Percentiles rank a stretch among this genome's conserved stretches.
Evolutionary conservation across 2,113 vertebrate genomes (phyloP).

Genomic region (Todiramphus saurophagus): DNA sequence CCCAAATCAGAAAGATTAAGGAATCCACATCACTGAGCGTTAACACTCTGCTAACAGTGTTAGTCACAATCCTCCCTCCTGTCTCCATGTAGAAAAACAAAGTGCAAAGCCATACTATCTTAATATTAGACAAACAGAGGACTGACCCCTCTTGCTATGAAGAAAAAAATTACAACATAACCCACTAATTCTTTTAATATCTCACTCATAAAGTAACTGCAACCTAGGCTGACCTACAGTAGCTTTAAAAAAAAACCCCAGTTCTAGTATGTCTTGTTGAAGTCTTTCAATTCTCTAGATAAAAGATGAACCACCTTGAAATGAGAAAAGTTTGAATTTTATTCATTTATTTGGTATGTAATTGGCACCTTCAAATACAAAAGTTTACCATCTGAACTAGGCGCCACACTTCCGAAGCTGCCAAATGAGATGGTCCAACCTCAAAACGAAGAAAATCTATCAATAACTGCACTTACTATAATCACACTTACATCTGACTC

Average conservation of each 20-base stretch:
- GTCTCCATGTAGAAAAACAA: not conserved
- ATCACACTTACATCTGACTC: not conserved
- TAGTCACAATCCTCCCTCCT: not conserved
- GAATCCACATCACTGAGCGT: not conserved
- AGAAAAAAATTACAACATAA: not conserved
- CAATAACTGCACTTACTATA: not conserved
- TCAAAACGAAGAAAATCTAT: constrained; percentile 17
- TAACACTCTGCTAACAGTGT: not conserved
- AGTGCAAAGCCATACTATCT: not conserved
- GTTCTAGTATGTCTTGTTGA: not conserved
- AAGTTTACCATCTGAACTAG: not conserved
- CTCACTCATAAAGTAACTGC: not conserved
- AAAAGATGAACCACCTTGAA: not conserved
- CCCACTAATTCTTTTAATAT: not conserved
- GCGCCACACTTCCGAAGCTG: not conserved
- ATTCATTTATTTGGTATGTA: not conserved
- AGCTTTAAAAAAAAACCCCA: not conserved
- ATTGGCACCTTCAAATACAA: not conserved
- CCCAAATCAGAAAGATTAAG: not conserved
- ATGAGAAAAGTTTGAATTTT: not conserved
- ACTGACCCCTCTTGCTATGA: not conserved
- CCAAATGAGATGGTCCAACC: not conserved
- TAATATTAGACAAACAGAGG: not conserved
- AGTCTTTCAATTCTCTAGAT: not conserved
- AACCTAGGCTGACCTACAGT: not conserved